A percentile compares a stretch with the other conserved stretches of the same genome.
Conservation (phyloP, 2,888 invertebrate species). For the Salticus scenicus region DNA sequence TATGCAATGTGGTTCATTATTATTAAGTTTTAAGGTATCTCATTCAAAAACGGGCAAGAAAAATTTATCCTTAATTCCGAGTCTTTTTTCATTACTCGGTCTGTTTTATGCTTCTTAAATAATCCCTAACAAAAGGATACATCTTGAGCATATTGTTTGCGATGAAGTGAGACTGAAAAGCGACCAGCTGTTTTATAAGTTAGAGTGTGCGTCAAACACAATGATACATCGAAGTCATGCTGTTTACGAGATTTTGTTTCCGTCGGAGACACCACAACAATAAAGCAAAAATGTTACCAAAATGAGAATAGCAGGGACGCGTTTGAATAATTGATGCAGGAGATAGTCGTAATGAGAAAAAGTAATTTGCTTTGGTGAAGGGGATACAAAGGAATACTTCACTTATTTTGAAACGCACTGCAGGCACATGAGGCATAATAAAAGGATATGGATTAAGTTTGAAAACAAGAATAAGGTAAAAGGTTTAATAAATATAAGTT, state of each 20-base stretch:
- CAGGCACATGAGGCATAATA: not conserved
- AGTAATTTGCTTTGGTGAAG: not conserved
- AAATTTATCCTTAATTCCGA: too few species aligned
- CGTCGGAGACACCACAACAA: not conserved
- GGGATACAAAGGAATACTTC: not conserved
- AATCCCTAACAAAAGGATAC: too few species aligned
- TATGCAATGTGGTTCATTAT: too few species aligned
- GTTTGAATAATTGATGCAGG: not conserved
- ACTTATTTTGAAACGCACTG: too few species aligned
- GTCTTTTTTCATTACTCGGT: too few species aligned
- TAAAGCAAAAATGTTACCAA: not conserved
- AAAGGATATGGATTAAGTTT: too few species aligned
- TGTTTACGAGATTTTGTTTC: not conserved
- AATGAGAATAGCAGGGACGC: not conserved
- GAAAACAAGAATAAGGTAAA: too few species aligned
- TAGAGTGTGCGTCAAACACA: not conserved
- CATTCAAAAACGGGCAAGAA: too few species aligned
- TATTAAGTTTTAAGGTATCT: too few species aligned
- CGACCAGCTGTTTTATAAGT: not conserved
- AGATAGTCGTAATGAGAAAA: not conserved
- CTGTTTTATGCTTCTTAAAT: too few species aligned
- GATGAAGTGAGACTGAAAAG: not conserved
- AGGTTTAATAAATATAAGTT: too few species aligned
- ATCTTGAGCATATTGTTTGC: too few species aligned
- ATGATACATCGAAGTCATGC: not conserved